Evolutionary conservation across 2,888 invertebrate genomes (phyloP), one percentile per base, ranked within the genome.

Genomic region (Amiota communis): DNA sequence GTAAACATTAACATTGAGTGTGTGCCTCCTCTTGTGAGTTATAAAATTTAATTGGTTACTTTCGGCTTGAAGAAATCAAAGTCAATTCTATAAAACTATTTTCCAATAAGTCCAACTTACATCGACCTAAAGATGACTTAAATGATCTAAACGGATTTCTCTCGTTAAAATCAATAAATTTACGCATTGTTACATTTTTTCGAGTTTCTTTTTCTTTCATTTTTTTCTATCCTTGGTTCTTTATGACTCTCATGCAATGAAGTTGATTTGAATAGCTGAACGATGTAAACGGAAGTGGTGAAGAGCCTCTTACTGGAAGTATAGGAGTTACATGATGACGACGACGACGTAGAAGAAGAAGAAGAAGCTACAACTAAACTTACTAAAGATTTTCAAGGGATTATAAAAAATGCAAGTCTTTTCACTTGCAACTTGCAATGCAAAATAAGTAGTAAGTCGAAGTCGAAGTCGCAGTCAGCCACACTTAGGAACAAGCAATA

Each of bases 401-500:
- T 59, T 59, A 59, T 59, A 59, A 59, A 59, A 59, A 59, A 20
- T 59, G 59, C 59, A 17, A 59, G 59, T 17, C 2, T 36, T 36
- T 36, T 36, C 36, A 36, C 36, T 36, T 36, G 36, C 36, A 17
- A 20, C 15, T 20, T 59, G 59, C 9, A 12, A 59, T 59, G 59
- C 59, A 59, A 59, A 59, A 59, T 59, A 15, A 53, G 53, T 53
- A 59, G 59, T 20, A 59, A 20, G 17, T 4, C 1, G 17, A 59
- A 20, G 17, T 4, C 1, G 17, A n/a, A 57, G 57, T 57, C 23
- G 23, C 23, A 23, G 23, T 23, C 23, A 23, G 23, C 23, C 36
- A 36, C 3, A 36, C 36, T 36, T 4, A 36, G 36, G 36, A 36
- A 6, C 6, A 36, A 36, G 6, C 36, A 6, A 6, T 36, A 36